Evolutionary conservation across 2,888 invertebrate species (phyloP).

Genomic region (Micoletzkya japonica): DNA sequence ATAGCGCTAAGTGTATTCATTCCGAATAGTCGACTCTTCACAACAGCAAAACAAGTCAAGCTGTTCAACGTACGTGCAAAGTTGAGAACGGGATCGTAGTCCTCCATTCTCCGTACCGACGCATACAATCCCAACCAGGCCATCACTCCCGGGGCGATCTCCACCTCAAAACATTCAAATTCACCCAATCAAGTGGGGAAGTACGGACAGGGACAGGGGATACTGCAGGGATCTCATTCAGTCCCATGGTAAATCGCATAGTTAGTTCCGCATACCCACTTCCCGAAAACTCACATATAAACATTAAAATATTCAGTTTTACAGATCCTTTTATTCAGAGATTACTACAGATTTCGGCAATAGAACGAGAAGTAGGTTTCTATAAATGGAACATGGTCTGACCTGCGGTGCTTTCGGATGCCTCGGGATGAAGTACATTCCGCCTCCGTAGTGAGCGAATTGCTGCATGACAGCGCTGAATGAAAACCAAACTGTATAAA

Average conservation of each 20-base stretch:
- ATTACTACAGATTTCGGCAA: not conserved
- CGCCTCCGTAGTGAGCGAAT: constrained; percentile 9
- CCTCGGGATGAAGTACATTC: constrained; percentile 20
- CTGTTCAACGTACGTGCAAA: constrained; percentile 31
- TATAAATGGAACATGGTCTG: not conserved
- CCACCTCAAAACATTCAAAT: too few relatives aligned
- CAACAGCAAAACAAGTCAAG: not conserved
- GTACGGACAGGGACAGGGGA: too few relatives aligned
- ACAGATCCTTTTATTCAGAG: too few relatives aligned
- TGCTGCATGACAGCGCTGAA: not conserved
- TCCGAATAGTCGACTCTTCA: too few relatives aligned
- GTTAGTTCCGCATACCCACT: too few relatives aligned
- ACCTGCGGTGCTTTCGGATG: constrained; percentile 9
- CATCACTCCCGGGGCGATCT: constrained; percentile 35
- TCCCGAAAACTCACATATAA: too few relatives aligned
- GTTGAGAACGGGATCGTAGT: constrained; percentile 35
- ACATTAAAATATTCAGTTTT: too few relatives aligned
- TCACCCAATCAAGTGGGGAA: too few relatives aligned
- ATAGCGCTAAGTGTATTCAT: too few relatives aligned
- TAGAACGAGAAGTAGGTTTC: not conserved
- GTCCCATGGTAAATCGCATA: too few relatives aligned
- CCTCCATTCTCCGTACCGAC: constrained; percentile 29
- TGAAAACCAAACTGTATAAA: not conserved
- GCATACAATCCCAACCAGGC: constrained; percentile 41
- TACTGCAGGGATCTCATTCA: too few relatives aligned